phyloP scores from a whole-genome alignment of 37 sponge, comb jelly and placozoan species.

The Amphimedon queenslandica region DNA sequence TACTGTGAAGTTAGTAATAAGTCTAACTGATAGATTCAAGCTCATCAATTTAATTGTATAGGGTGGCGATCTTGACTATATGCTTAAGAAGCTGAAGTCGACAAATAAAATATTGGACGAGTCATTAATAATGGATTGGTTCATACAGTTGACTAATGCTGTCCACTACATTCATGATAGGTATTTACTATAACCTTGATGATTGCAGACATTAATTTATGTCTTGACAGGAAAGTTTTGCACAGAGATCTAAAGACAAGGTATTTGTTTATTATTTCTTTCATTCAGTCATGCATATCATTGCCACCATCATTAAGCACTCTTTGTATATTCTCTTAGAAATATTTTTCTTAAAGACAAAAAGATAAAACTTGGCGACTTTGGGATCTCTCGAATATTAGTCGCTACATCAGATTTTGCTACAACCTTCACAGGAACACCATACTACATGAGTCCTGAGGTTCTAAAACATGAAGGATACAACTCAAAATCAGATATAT shows the following conservation, averaged over 20 bases:
- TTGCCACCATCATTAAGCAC: not conserved
- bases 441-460: conserved; percentile 99
- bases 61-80: conserved; percentile 91
- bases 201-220: not conserved
- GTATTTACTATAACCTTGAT: not conserved
- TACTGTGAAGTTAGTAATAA: conserved; percentile 81
- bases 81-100: conserved; percentile 66
- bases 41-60: conserved; percentile 9
- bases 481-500: conserved; percentile 94
- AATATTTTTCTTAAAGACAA: conserved; percentile 92
- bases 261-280: conserved; percentile 20
- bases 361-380: conserved; percentile 90
- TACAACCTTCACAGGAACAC: conserved; percentile 96
- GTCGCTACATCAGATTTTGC: conserved; percentile 91
- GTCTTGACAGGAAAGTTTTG: conserved; percentile 52
- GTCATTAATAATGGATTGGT: conserved; percentile 87
- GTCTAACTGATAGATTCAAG: not conserved
- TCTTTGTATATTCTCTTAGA: conserved; percentile 34
- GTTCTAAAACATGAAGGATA: conserved; percentile 95
- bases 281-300: not conserved
- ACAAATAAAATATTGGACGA: conserved; percentile 52
- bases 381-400: conserved; percentile 94
- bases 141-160: conserved; percentile 93
- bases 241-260: conserved; percentile 96
- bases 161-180: conserved; percentile 92